Evolutionary conservation across 2,888 invertebrate species (phyloP), one percentile per base, ranked within the genome.

Genomic region (Drosophila kokeensis): DNA sequence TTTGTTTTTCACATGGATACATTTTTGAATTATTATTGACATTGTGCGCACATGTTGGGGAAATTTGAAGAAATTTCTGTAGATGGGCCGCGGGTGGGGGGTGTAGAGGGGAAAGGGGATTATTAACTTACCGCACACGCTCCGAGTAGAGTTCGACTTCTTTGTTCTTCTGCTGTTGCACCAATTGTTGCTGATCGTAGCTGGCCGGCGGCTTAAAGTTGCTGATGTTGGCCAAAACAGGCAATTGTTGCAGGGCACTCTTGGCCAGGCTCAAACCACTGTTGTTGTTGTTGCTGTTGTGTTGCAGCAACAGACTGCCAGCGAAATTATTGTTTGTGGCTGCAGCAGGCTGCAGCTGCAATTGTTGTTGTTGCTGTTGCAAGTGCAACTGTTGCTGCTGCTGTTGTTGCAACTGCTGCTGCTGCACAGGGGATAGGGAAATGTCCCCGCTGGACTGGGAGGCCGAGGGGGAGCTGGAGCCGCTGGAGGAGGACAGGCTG

Each of bases 101-200:
- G 10, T 13, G 42, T 8, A 3, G 8, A 0, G 10, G 5, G 42
- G 4, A 34, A 13, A 13, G 42, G 42, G 21, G 11, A 55, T 60
- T 27, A 34, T 21, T 10, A 4, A 58, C 96, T 96, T 92, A 97
- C 97, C 97, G 95, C 92, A 96, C 95, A 91, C 96, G 95, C 92
- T 97, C 97, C 68, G 96, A 96, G 92, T 96, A 95, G 86, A 96
- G 95, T 91, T 97, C 97, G 74, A 96, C 94, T 92, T 96, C 96
- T 89, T 95, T 95, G 93, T 96, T 96, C 94, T 96, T 96, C 94
- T 96, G 93, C 76, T 92, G 92, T 62, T 92, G 90, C 74, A 91
- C 85, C 38, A 91, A 73, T 59, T 92, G 92, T 73, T 92, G 92
- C 69, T 92, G 92, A 77, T 92, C 92, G 65, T 66, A 88, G 60